Conservation (phyloP, 2,888 invertebrate genomes). For the Boloria selene region DNA sequence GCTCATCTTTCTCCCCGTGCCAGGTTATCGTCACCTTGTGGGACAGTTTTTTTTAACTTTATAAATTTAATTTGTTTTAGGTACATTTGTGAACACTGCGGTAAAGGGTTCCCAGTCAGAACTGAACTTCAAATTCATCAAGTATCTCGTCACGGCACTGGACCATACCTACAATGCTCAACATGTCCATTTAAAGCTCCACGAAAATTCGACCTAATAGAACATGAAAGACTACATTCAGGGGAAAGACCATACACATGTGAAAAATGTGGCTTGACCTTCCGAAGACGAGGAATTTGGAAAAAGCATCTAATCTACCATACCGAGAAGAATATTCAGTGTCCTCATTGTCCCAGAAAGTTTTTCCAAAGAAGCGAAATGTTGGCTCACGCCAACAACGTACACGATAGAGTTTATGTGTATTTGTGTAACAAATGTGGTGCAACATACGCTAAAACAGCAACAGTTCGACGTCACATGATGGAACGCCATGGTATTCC, state of each 20-base stretch:
- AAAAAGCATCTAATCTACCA: constrained; percentile 70
- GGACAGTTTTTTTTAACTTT: no score
- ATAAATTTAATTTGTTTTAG: constrained; percentile 27
- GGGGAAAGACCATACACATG: constrained; percentile 73
- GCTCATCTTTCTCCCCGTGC: no score
- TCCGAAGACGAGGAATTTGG: constrained; percentile 65
- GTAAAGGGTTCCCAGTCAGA: constrained; percentile 60
- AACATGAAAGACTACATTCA: constrained; percentile 67
- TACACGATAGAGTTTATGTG: constrained; percentile 64
- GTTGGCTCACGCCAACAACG: constrained; percentile 63
- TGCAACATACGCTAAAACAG: constrained; percentile 61
- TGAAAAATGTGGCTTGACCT: constrained; percentile 71
- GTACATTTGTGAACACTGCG: constrained; percentile 71
- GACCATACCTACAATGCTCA: constrained; percentile 60
- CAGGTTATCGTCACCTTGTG: no score
- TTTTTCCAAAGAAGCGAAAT: constrained; percentile 58
- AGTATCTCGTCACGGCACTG: constrained; percentile 60
- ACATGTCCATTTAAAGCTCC: constrained; percentile 66
- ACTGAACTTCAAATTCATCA: constrained; percentile 60
- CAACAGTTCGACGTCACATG: constrained; percentile 66
- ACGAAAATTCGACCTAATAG: constrained; percentile 56
- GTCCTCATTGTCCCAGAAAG: constrained; percentile 62
- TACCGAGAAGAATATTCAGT: constrained; percentile 63
- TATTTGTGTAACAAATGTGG: constrained; percentile 65
- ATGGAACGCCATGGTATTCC: constrained; percentile 64